Percentiles rank a stretch among this genome's conserved stretches.
Conservation (phyloP, 2,797 vertebrate genomes). For the Balearica regulorum region DNA sequence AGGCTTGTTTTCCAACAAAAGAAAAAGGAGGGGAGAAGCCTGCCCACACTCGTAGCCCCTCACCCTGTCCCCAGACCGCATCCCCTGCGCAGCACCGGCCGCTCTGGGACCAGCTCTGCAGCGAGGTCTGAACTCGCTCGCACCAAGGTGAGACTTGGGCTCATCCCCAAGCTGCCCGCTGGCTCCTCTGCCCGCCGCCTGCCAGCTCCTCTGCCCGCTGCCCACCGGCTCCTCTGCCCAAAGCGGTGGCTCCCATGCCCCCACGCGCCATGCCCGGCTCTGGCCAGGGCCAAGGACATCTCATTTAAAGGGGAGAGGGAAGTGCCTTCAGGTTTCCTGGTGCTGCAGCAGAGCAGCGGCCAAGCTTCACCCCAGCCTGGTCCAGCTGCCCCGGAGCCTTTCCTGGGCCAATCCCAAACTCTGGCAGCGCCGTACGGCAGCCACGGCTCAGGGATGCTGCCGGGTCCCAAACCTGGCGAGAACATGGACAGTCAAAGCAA, state of each 20-base stretch:
- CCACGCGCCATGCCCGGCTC: neutral
- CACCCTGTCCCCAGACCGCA: accelerated
- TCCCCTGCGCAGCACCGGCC: neutral
- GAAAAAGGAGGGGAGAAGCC: neutral
- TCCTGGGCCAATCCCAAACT: neutral
- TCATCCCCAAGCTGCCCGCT: neutral
- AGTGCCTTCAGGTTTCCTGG: neutral
- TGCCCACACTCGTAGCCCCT: accelerated
- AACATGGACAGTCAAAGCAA: accelerated
- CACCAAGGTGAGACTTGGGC: accelerated
- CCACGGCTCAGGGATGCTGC: neutral
- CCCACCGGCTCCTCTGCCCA: no score
- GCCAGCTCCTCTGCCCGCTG: neutral
- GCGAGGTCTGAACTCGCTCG: neutral
- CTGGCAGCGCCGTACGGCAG: accelerated
- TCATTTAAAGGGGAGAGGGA: neutral
- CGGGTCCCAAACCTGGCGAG: neutral
- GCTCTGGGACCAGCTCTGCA: neutral
- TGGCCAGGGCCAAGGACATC: neutral
- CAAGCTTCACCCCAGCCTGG: neutral
- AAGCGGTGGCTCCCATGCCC: accelerated
- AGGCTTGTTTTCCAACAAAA: neutral
- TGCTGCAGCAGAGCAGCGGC: neutral
- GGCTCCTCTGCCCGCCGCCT: neutral
- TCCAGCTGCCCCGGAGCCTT: neutral